These are phyloP conservation scores for Polylopha cassiicola DNA, from an alignment of 2,888 invertebrate genomes.

Conservation along the genomic window DNA sequence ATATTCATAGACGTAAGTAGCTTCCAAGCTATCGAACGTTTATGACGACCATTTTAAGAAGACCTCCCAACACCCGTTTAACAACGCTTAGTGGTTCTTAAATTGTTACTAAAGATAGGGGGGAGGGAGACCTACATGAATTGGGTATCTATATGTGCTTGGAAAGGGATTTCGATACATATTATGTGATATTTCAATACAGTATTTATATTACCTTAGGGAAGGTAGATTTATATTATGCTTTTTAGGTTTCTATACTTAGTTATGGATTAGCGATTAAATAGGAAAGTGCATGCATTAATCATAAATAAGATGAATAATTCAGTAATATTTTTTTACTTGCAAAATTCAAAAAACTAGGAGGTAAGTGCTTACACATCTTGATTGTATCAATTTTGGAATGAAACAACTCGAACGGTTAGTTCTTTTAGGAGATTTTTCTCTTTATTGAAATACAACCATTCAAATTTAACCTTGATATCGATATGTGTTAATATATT, in stretches of 20 bases:
- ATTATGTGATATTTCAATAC: slow-evolving; percentile 71
- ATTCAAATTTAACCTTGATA: too few species aligned
- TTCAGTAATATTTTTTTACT: too few species aligned
- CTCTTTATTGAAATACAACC: too few species aligned
- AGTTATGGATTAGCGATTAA: slow-evolving; percentile 21
- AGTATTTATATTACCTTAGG: slow-evolving; percentile 67
- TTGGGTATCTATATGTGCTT: slow-evolving; percentile 44
- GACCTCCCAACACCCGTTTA: slow-evolving; percentile 31
- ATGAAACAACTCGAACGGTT: too few species aligned
- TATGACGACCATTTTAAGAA: slow-evolving; percentile 33
- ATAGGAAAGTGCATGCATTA: slow-evolving; percentile 1
- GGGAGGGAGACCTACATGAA: slow-evolving; percentile 31
- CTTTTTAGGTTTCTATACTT: slow-evolving; percentile 39
- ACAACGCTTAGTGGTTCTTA: slow-evolving; percentile 20
- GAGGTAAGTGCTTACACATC: too few species aligned
- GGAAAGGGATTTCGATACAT: slow-evolving; percentile 61
- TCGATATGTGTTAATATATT: too few species aligned
- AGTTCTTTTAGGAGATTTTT: too few species aligned
- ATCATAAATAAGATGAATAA: too few species aligned
- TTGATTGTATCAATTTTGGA: too few species aligned
- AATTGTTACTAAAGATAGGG: slow-evolving; percentile 15
- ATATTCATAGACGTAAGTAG: slow-evolving; percentile 75
- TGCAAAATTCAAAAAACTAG: too few species aligned
- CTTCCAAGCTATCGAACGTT: slow-evolving; percentile 65
- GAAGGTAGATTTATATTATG: slow-evolving; percentile 45